Conservation (phyloP, 2,888 invertebrate genomes). For the Apotomis betuletana region DNA sequence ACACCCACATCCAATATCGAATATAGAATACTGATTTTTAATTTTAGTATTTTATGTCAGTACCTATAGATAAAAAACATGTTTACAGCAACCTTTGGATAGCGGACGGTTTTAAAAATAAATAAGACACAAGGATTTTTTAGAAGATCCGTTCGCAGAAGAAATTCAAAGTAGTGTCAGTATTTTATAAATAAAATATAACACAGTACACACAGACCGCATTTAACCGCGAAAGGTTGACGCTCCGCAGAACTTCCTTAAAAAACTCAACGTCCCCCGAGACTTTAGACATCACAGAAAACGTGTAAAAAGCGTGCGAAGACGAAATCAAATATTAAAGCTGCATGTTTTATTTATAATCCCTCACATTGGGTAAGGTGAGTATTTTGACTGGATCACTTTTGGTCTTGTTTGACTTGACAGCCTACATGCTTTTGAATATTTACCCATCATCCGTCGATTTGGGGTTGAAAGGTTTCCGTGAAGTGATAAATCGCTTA, state of each 20-base stretch:
- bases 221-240: slow-evolving; percentile 13
- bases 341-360: slow-evolving; percentile 41
- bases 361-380: slow-evolving; percentile 34
- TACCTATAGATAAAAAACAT: too few species aligned
- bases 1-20: too few species aligned
- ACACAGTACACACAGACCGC: not conserved
- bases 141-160: not conserved
- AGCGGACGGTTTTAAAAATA: too few species aligned
- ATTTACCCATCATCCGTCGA: slow-evolving; percentile 25
- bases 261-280: slow-evolving; percentile 27
- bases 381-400: slow-evolving; percentile 38
- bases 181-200: slow-evolving; percentile 12
- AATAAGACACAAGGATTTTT: not conserved
- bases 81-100: too few species aligned
- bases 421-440: slow-evolving; percentile 35
- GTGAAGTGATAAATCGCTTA: not conserved
- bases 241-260: slow-evolving; percentile 9
- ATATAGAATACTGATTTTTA: too few species aligned
- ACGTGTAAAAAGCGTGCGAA: slow-evolving; percentile 33
- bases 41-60: too few species aligned
- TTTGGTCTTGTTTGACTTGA: slow-evolving; percentile 31
- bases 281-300: slow-evolving; percentile 24
- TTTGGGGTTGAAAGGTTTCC: slow-evolving; percentile 6
- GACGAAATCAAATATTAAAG: slow-evolving; percentile 40
- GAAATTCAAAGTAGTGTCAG: not conserved